Conservation (phyloP, 2,797 vertebrate species). For the Anas bahamensis region DNA sequence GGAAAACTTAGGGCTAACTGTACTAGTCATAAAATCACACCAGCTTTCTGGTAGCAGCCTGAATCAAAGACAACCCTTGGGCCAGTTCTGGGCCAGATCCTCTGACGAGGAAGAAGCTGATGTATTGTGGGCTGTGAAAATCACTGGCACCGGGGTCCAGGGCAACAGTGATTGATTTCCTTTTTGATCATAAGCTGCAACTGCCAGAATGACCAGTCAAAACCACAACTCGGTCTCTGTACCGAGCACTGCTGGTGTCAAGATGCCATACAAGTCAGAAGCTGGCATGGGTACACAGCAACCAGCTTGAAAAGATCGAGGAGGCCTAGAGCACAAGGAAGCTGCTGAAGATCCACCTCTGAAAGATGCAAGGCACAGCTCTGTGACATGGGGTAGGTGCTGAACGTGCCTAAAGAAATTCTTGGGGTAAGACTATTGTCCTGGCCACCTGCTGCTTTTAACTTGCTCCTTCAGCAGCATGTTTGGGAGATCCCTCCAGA, state of each 20-base stretch:
- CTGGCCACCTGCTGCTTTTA: not conserved
- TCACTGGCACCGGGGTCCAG: slow-evolving; percentile 1
- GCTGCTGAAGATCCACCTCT: not conserved
- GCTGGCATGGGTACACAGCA: not conserved
- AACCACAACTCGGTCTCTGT: not conserved
- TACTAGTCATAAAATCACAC: not conserved
- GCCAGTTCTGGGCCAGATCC: slow-evolving; percentile 30
- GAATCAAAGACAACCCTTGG: slow-evolving; percentile 58
- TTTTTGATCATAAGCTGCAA: slow-evolving; percentile 44
- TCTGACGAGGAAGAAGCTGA: slow-evolving; percentile 42
- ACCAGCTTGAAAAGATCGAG: not conserved
- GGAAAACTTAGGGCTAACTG: not conserved
- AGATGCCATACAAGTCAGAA: not conserved
- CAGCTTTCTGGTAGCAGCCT: not conserved
- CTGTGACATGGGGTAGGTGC: accelerated
- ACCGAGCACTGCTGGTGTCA: not conserved
- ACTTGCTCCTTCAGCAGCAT: not conserved
- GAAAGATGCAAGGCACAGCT: accelerated
- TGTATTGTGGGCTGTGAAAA: slow-evolving; percentile 24
- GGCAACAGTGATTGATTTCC: slow-evolving; percentile 52
- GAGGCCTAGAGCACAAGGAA: not conserved
- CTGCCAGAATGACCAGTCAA: slow-evolving; percentile 24
- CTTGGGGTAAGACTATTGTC: not conserved
- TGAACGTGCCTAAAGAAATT: accelerated
- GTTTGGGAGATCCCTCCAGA: not conserved